Evolutionary conservation across 2,888 invertebrate species (phyloP), one percentile per base, ranked within the genome.

Genomic region (Meiosimyza decipiens): DNA sequence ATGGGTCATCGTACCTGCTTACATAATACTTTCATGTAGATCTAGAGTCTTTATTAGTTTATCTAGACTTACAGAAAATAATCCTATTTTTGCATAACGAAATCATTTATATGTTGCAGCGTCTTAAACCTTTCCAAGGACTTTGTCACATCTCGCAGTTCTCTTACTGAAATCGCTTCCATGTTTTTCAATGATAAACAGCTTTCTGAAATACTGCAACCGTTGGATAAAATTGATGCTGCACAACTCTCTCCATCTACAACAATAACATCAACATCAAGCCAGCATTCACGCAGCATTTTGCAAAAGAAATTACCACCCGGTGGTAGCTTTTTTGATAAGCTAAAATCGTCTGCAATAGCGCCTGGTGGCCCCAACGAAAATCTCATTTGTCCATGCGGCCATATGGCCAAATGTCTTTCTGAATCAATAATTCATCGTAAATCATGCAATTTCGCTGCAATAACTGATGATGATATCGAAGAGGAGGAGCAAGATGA

Each of bases 361-460:
- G 89, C 91, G 6, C 90, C 90, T 79, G 90, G 91, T 1, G 90
- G 90, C 0, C 90, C 91, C 80, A 90, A 90, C 80, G 91, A 91
- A 70, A 91, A 92, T 80, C 87, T 94, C 60, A 90, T 89, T 65
- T 94, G 94, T 82, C 82, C 80, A 54, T 94, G 94, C 82, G 92
- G 93, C 6, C 91, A 94, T 82, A 91, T 92, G 85, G 93, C 94
- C 80, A 94, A 94, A 87, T 94, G 93, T 83, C 87, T 95, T 71
- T 93, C 95, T 3, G 95, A 95, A 87, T 92, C 93, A 80, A 92
- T 93, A 16, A 92, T 93, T 73, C 95, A 95, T 84, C 92, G 92
- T 82, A 93, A 93, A 84, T 89, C 88, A 71, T 94, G 92, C 81
- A 89, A 83, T 52, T 82, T 82, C 47, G 80, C 90, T 5, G 80